Percentiles rank a stretch among this genome's conserved stretches.
These are phyloP conservation scores for Globia sparganii DNA, from an alignment of 2,888 invertebrate genomes.

Conservation along the genomic window DNA sequence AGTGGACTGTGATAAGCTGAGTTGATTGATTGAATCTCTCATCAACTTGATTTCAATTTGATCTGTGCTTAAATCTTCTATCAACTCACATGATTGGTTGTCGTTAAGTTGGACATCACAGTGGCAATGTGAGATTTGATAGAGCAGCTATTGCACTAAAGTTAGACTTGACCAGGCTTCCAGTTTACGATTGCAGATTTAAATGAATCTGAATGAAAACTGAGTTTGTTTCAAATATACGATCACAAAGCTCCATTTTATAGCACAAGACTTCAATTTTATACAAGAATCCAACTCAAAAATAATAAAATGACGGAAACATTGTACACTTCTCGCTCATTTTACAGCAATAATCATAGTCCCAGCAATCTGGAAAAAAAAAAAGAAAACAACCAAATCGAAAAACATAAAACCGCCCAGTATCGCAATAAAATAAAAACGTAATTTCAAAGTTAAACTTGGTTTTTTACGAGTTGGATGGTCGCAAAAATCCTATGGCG, in stretches of 20 bases:
- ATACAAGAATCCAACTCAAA: background rate
- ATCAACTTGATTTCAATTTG: constrained; percentile 1
- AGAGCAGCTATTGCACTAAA: background rate
- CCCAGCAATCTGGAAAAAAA: constrained; percentile 41
- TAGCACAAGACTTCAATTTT: background rate
- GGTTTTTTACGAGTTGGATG: constrained; percentile 78
- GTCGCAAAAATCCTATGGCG: constrained; percentile 79
- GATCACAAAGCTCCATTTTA: background rate
- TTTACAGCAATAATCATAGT: constrained; percentile 41
- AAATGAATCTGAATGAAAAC: background rate
- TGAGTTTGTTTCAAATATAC: background rate
- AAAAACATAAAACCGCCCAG: constrained; percentile 72
- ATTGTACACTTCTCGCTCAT: constrained; percentile 8
- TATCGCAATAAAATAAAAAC: constrained; percentile 81
- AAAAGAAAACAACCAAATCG: constrained; percentile 71
- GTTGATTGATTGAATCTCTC: background rate
- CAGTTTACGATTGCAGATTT: background rate
- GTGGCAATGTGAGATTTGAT: background rate
- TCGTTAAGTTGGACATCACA: background rate
- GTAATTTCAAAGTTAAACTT: constrained; percentile 81
- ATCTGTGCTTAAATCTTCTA: background rate
- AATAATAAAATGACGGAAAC: constrained; percentile 7
- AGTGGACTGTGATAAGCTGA: background rate
- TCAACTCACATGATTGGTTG: background rate
- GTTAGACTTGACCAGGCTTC: background rate